Evolutionary conservation across 2,113 vertebrate genomes (phyloP).

Genomic region (Lagopus leucura): DNA sequence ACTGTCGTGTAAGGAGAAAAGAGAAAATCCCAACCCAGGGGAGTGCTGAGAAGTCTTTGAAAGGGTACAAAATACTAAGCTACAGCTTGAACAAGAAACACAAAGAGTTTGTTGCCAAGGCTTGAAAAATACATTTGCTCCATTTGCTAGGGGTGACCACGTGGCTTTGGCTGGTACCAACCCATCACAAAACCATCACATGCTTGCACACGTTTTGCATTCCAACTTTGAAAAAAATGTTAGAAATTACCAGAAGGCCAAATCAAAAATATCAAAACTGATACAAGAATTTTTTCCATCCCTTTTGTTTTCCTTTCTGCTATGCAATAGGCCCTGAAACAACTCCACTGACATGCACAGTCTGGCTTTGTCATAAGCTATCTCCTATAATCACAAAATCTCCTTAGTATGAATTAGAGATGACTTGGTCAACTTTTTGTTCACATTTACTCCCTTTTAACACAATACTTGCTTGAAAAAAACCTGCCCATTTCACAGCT

Average conservation of each 20-base stretch:
- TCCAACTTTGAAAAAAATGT: neutral
- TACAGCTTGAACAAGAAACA: neutral
- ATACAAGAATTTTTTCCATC: neutral
- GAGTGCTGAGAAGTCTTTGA: neutral
- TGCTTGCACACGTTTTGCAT: neutral
- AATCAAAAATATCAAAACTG: neutral
- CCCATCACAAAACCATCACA: accelerated
- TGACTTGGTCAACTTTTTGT: neutral
- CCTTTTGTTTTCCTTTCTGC: neutral
- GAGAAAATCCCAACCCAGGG: neutral
- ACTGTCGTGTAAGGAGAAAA: neutral
- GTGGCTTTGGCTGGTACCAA: neutral
- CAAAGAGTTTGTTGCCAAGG: neutral
- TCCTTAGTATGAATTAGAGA: neutral
- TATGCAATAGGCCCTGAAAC: neutral
- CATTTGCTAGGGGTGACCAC: neutral
- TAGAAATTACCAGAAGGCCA: neutral
- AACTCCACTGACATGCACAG: neutral
- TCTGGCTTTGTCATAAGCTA: neutral
- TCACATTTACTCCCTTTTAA: neutral
- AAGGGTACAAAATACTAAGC: neutral
- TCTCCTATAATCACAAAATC: neutral
- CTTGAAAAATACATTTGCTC: neutral
- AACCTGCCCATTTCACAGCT: neutral
- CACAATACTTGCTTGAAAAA: neutral